phyloP scores from a whole-genome alignment of 2,888 invertebrate species.

The Ophonus ardosiacus region DNA sequence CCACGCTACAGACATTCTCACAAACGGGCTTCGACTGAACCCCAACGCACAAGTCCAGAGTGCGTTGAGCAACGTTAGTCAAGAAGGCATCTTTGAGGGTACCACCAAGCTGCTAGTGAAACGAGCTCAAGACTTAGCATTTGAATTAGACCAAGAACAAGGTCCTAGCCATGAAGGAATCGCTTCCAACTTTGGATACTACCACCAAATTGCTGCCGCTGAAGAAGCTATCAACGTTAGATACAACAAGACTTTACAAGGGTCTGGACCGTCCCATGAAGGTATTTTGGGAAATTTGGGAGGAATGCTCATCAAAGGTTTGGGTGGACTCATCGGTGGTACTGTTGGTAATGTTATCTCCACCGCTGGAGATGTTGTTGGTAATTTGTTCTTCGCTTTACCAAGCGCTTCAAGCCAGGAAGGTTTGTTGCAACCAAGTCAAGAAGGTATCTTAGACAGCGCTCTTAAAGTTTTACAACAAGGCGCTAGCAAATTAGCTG shows the following conservation, averaged over 20 bases:
- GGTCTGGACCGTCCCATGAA: conserved; percentile 11
- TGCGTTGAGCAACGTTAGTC: not conserved
- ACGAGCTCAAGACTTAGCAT: not conserved
- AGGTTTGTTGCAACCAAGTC: not conserved
- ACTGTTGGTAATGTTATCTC: not conserved
- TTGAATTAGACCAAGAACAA: not conserved
- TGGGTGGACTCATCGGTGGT: conserved; percentile 19
- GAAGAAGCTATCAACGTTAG: not conserved
- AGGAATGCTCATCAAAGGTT: not conserved
- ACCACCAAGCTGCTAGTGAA: not conserved
- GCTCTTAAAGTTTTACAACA: not conserved
- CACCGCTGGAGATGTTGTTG: not conserved
- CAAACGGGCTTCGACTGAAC: not conserved
- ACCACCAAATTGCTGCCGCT: not conserved
- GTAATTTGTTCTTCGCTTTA: not conserved
- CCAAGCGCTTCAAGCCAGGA: not conserved
- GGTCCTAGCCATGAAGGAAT: conserved; percentile 33
- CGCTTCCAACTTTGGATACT: not conserved
- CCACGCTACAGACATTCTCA: not conserved
- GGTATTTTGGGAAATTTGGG: conserved; percentile 22
- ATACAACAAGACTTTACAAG: not conserved
- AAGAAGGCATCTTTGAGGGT: conserved; percentile 20
- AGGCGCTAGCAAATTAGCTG: not conserved
- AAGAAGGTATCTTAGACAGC: not conserved
- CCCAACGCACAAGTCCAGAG: conserved; percentile 2